Evolutionary conservation across 2,797 vertebrate species (phyloP).

Genomic region (Enteromius viviparus): DNA sequence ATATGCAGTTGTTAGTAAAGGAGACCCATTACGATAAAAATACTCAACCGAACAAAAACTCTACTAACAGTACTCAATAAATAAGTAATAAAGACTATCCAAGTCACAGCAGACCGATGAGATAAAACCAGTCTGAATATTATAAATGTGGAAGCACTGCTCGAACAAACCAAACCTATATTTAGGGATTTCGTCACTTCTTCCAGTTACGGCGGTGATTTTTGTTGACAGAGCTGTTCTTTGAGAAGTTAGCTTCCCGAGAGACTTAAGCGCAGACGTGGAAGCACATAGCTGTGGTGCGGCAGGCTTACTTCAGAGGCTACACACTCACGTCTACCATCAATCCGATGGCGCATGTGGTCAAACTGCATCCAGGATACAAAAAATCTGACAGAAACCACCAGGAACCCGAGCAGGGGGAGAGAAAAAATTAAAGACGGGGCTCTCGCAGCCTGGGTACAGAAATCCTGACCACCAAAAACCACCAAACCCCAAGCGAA

Average conservation of each 20-base stretch:
- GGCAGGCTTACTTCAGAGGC: slow-evolving; percentile 65
- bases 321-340: slow-evolving; percentile 62
- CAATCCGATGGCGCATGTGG: slow-evolving; percentile 67
- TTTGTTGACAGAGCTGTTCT: slow-evolving; percentile 49
- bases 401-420: slow-evolving; percentile 57
- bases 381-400: slow-evolving; percentile 61
- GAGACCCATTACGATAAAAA: background rate
- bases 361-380: slow-evolving; percentile 65
- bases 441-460: slow-evolving; percentile 22
- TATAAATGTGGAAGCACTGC: slow-evolving; percentile 36
- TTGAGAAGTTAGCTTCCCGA: slow-evolving; percentile 47
- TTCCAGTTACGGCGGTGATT: slow-evolving; percentile 47
- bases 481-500: slow-evolving; percentile 49
- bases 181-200: slow-evolving; percentile 51
- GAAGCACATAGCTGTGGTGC: slow-evolving; percentile 66
- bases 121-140: background rate
- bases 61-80: background rate
- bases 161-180: slow-evolving; percentile 36
- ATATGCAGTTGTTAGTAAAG: background rate
- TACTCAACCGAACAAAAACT: background rate
- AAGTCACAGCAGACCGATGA: background rate
- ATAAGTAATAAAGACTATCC: background rate
- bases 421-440: slow-evolving; percentile 43
- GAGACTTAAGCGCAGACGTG: slow-evolving; percentile 53
- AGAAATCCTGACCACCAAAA: slow-evolving; percentile 45